These are phyloP conservation scores for Passerina amoena DNA, from an alignment of 2,113 vertebrate species.

Conservation along the genomic window DNA sequence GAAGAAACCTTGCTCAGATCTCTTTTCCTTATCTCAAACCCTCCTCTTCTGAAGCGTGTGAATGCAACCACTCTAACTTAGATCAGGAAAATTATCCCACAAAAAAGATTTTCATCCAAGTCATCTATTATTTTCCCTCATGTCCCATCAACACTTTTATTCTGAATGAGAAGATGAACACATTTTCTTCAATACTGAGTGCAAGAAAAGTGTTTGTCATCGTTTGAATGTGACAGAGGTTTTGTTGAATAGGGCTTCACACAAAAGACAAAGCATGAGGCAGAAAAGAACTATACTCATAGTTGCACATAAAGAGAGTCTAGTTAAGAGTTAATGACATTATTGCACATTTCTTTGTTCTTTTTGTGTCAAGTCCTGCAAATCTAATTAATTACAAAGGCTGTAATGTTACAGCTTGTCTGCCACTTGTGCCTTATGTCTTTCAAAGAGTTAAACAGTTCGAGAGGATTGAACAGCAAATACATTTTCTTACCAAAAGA, in stretches of 20 bases:
- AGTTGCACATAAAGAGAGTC: not conserved
- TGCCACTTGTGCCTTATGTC: not conserved
- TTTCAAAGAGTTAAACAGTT: not conserved
- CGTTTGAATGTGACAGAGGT: not conserved
- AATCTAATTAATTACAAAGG: not conserved
- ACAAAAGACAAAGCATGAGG: not conserved
- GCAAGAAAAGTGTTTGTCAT: not conserved
- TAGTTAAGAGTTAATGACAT: not conserved
- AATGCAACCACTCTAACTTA: not conserved
- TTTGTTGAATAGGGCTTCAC: not conserved
- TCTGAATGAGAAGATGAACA: not conserved
- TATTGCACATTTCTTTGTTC: not conserved
- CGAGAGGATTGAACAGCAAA: not conserved
- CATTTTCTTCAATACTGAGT: not conserved
- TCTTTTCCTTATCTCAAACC: not conserved
- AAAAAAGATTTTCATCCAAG: not conserved
- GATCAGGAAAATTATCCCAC: not conserved
- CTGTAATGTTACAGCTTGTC: not conserved
- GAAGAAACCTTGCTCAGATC: not conserved
- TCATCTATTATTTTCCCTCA: not conserved
- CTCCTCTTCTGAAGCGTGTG: accelerated
- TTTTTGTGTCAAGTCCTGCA: not conserved
- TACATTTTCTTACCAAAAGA: not conserved
- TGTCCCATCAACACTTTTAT: not conserved
- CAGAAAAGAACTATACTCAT: not conserved